phyloP scores from a whole-genome alignment of 2,797 vertebrate species.

The Serranus cabrilla region DNA sequence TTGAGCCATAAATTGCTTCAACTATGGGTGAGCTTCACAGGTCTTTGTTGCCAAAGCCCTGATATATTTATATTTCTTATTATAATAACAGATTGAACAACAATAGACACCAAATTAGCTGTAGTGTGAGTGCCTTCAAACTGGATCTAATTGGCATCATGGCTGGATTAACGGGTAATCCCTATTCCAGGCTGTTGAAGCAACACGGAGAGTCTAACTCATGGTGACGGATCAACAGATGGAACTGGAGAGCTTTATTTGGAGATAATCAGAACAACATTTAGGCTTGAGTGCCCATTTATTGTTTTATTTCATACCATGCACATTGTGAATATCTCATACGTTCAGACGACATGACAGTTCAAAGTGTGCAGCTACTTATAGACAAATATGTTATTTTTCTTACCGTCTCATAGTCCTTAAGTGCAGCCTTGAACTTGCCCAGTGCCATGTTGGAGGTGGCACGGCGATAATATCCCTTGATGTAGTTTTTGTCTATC shows the following conservation, averaged over 20 bases:
- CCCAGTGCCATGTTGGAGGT: slow-evolving; percentile 98
- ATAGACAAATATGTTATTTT: not conserved
- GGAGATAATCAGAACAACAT: not conserved
- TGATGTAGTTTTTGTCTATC: slow-evolving; percentile 95
- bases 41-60: slow-evolving; percentile 27
- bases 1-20: slow-evolving; percentile 6
- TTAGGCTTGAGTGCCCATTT: too few species aligned
- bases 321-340: not conserved
- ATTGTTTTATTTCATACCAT: too few species aligned
- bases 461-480: slow-evolving; percentile 95
- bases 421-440: slow-evolving; percentile 94
- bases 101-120: slow-evolving; percentile 45
- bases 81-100: slow-evolving; percentile 21
- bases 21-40: slow-evolving; percentile 16
- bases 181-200: slow-evolving; percentile 25
- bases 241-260: slow-evolving; percentile 3
- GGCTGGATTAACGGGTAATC: slow-evolving; percentile 65
- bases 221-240: slow-evolving; percentile 29
- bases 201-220: slow-evolving; percentile 42
- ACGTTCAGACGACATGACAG: not conserved
- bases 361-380: not conserved
- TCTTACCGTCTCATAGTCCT: slow-evolving; percentile 96
- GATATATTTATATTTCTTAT: slow-evolving; percentile 35
- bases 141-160: slow-evolving; percentile 55
- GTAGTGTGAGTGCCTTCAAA: slow-evolving; percentile 36